Evolutionary conservation across 2,888 invertebrate genomes (phyloP).

Genomic region (Atethmia centrago): DNA sequence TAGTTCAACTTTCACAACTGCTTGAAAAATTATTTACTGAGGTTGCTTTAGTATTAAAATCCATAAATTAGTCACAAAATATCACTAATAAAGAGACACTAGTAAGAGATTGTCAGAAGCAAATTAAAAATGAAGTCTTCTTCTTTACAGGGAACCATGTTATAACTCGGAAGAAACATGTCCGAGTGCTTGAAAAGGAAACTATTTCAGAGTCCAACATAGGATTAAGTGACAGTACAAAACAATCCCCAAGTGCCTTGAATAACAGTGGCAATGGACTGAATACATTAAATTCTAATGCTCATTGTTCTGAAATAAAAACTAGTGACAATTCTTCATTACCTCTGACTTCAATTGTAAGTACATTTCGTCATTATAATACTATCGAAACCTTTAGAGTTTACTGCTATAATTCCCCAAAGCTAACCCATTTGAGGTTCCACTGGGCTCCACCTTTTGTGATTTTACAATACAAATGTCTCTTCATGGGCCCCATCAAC

Average conservation of each 20-base stretch:
- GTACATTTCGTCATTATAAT: conserved; percentile 37
- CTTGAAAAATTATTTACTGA: background rate
- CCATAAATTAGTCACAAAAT: background rate
- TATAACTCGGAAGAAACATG: conserved; percentile 69
- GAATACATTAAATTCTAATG: conserved; percentile 43
- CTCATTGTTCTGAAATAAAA: conserved; percentile 51
- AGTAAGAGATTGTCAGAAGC: background rate
- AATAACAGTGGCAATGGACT: conserved; percentile 38
- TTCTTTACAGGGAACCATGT: conserved; percentile 72
- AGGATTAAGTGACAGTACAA: conserved; percentile 41
- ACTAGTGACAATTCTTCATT: conserved; percentile 57
- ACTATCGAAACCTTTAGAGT: conserved; percentile 13
- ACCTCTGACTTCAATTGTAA: conserved; percentile 66
- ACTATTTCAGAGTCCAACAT: conserved; percentile 50
- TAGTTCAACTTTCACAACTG: conserved; percentile 15
- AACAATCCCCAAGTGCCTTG: conserved; percentile 35
- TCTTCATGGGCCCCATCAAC: background rate
- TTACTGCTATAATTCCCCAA: background rate
- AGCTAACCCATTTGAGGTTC: background rate
- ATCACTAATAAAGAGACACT: background rate
- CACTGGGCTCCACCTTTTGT: background rate
- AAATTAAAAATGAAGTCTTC: background rate
- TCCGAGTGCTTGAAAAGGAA: conserved; percentile 69
- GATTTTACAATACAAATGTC: background rate
- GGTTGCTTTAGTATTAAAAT: background rate